Evolutionary conservation across 1,140 invertebrate species (phyloP).

Genomic region (Pristionchus pacificus): DNA sequence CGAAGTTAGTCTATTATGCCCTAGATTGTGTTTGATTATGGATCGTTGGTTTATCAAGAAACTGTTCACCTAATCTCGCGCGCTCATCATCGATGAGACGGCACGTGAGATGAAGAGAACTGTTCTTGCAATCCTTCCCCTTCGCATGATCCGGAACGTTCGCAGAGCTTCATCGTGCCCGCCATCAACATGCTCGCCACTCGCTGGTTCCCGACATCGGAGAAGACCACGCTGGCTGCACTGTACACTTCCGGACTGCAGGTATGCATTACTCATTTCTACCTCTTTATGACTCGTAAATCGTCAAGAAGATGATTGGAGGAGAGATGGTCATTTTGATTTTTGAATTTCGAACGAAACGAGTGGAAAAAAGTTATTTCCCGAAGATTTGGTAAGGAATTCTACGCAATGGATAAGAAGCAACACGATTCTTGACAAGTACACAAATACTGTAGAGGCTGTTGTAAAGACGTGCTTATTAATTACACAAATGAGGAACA

Average conservation of each 20-base stretch:
- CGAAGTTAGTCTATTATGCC: neutral
- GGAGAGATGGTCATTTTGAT: no score
- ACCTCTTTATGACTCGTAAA: no score
- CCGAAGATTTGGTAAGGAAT: no score
- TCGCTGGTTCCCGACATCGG: neutral
- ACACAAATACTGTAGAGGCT: neutral
- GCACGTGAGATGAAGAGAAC: neutral
- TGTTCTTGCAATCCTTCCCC: no score
- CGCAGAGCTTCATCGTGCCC: neutral
- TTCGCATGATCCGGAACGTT: no score
- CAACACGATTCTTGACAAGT: no score
- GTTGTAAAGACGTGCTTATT: no score
- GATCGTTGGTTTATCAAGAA: neutral
- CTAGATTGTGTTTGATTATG: neutral
- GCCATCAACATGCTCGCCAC: neutral
- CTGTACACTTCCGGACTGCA: neutral
- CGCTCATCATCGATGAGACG: neutral
- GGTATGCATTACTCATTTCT: neutral
- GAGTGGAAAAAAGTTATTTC: no score
- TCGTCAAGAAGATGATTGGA: no score
- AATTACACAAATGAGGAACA: no score
- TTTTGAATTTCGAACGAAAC: no score
- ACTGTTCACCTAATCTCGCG: neutral
- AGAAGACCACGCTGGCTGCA: neutral
- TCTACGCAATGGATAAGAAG: no score